phyloP scores from a whole-genome alignment of 2,888 invertebrate species.

The Galerucella nymphaeae region DNA sequence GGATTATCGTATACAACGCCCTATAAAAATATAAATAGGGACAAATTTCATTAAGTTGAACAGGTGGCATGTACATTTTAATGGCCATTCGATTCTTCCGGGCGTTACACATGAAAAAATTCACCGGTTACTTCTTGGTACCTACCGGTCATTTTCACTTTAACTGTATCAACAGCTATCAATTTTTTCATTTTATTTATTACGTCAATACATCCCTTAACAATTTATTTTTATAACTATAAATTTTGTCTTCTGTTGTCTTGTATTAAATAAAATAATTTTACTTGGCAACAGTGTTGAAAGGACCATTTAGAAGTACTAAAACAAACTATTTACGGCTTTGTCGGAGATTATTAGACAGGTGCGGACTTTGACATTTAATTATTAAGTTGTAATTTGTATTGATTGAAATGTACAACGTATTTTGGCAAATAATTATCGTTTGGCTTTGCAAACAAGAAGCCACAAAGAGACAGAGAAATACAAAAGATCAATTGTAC shows the following conservation, averaged over 20 bases:
- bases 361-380: not conserved
- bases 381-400: not conserved
- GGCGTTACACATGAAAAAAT: constrained; percentile 53
- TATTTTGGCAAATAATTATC: not conserved
- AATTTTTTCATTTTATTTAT: not conserved
- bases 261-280: too few relatives aligned
- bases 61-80: constrained; percentile 46
- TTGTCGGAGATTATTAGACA: not conserved
- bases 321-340: constrained; percentile 1
- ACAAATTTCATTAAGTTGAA: constrained; percentile 42
- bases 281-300: not conserved
- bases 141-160: constrained; percentile 51
- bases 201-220: not conserved
- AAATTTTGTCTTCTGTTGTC: too few relatives aligned
- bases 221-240: not conserved
- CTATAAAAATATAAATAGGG: constrained; percentile 13
- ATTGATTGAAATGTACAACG: too few relatives aligned
- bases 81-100: constrained; percentile 46
- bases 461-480: constrained; percentile 6
- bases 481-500: constrained; percentile 35
- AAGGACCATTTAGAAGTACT: constrained; percentile 1
- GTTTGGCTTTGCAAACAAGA: not conserved
- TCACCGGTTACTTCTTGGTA: constrained; percentile 48
- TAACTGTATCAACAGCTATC: constrained; percentile 19
- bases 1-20: not conserved